Base-by-base conservation (phyloP, 2,113 vertebrate species). In the Thermophis baileyi region DNA sequence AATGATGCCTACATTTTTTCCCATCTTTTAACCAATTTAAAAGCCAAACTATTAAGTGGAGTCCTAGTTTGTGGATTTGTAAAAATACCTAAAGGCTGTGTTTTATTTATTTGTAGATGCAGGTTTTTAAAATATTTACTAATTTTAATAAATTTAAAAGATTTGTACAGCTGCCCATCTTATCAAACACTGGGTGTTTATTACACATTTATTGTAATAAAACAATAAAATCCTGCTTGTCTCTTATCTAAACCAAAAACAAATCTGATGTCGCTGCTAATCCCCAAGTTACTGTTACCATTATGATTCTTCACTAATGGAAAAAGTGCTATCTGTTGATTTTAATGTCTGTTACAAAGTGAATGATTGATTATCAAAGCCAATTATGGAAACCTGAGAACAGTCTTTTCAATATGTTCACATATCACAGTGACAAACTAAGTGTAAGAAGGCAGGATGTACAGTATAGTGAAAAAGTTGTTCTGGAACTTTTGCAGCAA, bases 21-120 rank as follows among this genome's bases (percentile, higher is more conserved):
- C n/a, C 14, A 69, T 25, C 74, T 12, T 47, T 25, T n/a, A 86
- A 50, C 81, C 89, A 94, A 94, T 96, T 95, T 90, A 95, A 0
- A 91, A 92, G 89, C 95, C 0, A 0, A 92, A 94, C 92, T 92
- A 85, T 44, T 96, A 94, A 92, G 94, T 95, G 89, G 93, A 95
- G 25, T 20, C 46, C 35, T 95, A 93, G 89, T 6, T 94, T 94
- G 92, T 94, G 92, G n/a, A 94, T 96, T 96, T 95, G 93, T 94
- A 91, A 44, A 81, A 88, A 90, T 94, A 93, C 93, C 92, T 94
- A 92, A 95, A 94, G 94, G 93, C 92, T 95, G 88, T 53, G 88
- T 95, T 96, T 93, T 8, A 92, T 9, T 95, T 96, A 94, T 85
- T 93, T 89, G 91, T 93, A 90, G 86, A 95, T 89, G 87, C 94